Evolutionary conservation across 2,113 vertebrate genomes (phyloP).

Genomic region (Echinops telfairi): DNA sequence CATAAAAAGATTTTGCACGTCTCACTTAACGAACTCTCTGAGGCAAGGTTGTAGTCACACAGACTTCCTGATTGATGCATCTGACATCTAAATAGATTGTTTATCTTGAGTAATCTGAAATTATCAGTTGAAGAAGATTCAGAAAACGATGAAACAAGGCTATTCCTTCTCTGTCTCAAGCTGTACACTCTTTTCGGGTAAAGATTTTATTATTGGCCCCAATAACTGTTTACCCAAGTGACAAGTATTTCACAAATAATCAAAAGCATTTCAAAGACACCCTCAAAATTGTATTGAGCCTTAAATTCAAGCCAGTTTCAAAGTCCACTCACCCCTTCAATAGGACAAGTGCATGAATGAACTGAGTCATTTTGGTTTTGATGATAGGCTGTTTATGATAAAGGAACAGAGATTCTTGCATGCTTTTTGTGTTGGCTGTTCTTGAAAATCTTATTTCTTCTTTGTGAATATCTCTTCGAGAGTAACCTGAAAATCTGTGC

Average conservation of each 20-base stretch:
- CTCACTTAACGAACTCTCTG: too few species aligned
- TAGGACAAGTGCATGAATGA: not conserved
- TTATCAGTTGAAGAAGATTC: too few species aligned
- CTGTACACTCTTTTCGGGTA: too few species aligned
- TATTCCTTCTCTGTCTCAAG: not conserved
- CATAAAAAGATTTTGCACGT: too few species aligned
- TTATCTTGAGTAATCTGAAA: too few species aligned
- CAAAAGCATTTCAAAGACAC: not conserved
- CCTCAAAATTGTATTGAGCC: not conserved
- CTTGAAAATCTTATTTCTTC: conserved; percentile 34
- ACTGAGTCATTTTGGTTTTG: not conserved
- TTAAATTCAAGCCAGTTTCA: not conserved
- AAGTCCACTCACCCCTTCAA: not conserved
- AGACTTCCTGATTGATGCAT: too few species aligned
- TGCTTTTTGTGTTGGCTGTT: not conserved
- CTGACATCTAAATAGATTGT: too few species aligned
- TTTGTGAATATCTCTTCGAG: conserved; percentile 31
- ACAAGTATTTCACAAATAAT: conserved; percentile 9
- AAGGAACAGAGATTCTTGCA: not conserved
- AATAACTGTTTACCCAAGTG: not conserved
- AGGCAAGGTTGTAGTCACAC: too few species aligned
- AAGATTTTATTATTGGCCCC: not conserved
- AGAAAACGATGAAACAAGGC: too few species aligned
- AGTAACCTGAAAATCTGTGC: conserved; percentile 44
- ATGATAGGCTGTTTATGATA: not conserved